Evolutionary conservation across 1,140 invertebrate genomes (phyloP), one percentile per base, ranked within the genome.

Genomic region (Cecropterus lyciades): DNA sequence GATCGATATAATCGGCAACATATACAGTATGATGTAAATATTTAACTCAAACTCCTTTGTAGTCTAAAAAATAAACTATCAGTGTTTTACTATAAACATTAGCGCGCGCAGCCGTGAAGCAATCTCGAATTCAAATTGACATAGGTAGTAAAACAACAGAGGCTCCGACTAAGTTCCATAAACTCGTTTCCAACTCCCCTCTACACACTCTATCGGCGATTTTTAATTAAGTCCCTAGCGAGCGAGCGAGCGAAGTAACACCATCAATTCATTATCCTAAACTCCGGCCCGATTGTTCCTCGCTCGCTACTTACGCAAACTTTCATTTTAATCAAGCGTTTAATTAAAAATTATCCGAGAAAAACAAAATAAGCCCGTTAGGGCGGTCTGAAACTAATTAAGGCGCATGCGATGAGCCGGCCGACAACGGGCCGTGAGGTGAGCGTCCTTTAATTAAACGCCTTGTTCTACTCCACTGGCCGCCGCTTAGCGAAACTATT

Each of bases 271-370:
- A 92, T 90, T 92, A 92, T 89, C 89, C 89, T 92, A 92, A 92
- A 91, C 89, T 92, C 87, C 75, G 81, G 81, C 83, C 84, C 85
- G 85, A 92, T 91, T 91, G 87, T 90, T 92, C 84, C 85, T 86
- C 87, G 89, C 80, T 87, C 85, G 87, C 85, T 91, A 92, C 89
- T 92, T 92, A 92, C 87, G 85, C 88, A 91, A 92, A 92, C 89
- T 92, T 91, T 92, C 89, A 92, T 92, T 92, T 92, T 92, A 92
- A 92, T 92, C 89, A 92, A 91, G 87, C 89, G 87, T 92, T 92
- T 92, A 92, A 92, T 92, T 92, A 92, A 92, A 92, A 92, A 92
- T 92, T 92, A 91, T 91, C 88, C 85, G 87, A 89, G 89, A 92
- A 92, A 91, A 91, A 92, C 89, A 92, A 92, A 92, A 90, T 92